Percentiles rank a stretch among this genome's conserved stretches.
These are phyloP conservation scores for Microplitis mediator DNA, from an alignment of 1,140 invertebrate genomes.

Conservation along the genomic window DNA sequence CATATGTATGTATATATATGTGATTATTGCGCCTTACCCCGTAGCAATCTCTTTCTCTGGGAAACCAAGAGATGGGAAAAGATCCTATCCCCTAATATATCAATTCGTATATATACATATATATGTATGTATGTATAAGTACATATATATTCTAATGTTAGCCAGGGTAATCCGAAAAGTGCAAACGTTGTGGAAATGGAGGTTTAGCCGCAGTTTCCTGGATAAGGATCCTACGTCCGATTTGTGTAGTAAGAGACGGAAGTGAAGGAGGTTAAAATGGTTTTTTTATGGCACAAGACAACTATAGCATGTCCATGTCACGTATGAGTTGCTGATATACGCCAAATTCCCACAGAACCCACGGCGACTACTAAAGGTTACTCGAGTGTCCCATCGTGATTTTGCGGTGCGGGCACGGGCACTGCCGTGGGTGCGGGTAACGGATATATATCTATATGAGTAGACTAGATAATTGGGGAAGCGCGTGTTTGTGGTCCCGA, in stretches of 20 bases:
- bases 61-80: neutral
- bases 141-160: slow-evolving; percentile 46
- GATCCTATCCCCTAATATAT: slow-evolving; percentile 43
- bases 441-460: no score
- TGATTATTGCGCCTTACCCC: slow-evolving; percentile 6
- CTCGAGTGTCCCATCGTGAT: slow-evolving; percentile 19
- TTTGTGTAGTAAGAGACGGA: neutral
- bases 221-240: slow-evolving; percentile 9
- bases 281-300: slow-evolving; percentile 11
- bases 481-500: slow-evolving; percentile 45
- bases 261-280: neutral
- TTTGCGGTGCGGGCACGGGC: neutral
- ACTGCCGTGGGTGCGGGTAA: neutral
- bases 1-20: neutral
- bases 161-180: slow-evolving; percentile 53
- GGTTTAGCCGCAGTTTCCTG: slow-evolving; percentile 29
- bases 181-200: slow-evolving; percentile 50
- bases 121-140: no score
- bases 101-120: slow-evolving; percentile 39
- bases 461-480: slow-evolving; percentile 44
- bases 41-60: neutral
- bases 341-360: slow-evolving; percentile 27
- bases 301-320: slow-evolving; percentile 30
- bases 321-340: slow-evolving; percentile 44
- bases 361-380: neutral